Evolutionary conservation across 2,797 vertebrate genomes (phyloP).

Genomic region (Phoeniculus purpureus): DNA sequence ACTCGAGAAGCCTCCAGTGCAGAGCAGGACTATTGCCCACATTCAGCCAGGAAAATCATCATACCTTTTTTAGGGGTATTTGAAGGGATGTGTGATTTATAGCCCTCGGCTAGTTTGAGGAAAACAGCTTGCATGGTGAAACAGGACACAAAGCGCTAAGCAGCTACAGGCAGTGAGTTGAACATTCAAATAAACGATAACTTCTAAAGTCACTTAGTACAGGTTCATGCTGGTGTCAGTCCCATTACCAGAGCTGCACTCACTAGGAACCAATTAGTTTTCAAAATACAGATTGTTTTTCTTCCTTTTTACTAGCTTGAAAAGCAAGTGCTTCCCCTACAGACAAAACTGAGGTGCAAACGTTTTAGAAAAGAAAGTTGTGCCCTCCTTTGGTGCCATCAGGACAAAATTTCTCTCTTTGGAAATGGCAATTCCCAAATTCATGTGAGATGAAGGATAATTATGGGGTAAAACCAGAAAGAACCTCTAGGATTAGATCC

Average conservation of each 20-base stretch:
- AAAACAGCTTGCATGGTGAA: neutral
- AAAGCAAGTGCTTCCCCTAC: constrained; percentile 34
- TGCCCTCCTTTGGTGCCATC: neutral
- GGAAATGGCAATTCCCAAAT: neutral
- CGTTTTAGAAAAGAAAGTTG: neutral
- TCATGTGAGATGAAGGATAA: neutral
- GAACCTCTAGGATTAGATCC: neutral
- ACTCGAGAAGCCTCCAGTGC: neutral
- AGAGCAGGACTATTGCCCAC: neutral
- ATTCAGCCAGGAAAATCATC: neutral
- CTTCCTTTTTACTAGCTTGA: neutral
- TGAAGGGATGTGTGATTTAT: neutral
- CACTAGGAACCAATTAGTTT: neutral
- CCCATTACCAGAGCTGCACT: neutral
- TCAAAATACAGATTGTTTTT: neutral
- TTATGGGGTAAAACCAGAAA: neutral
- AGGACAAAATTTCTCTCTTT: neutral
- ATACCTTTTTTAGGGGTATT: neutral
- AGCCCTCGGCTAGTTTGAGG: neutral
- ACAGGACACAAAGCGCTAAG: neutral
- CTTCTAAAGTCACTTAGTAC: neutral
- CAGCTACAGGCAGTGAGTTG: neutral
- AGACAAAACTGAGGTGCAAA: neutral
- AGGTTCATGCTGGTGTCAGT: neutral
- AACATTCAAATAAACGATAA: neutral